Percentiles rank a stretch among this genome's conserved stretches.
Conservation (phyloP, 2,113 vertebrate species). For the Bambusicola thoracicus region DNA sequence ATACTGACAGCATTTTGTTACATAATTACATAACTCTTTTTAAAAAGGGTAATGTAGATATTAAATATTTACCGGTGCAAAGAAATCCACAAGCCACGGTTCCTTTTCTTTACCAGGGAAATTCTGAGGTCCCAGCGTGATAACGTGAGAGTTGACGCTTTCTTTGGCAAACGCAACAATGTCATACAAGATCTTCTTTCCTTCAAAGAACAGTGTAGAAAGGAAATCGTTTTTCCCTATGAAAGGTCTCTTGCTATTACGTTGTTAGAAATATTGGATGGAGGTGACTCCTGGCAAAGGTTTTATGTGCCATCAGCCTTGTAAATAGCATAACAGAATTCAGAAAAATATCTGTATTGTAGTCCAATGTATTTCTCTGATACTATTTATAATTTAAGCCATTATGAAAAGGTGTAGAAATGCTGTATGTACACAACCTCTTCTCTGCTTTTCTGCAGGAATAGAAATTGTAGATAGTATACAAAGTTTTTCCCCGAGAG, state of each 20-base stretch:
- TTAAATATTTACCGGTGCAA: slow-evolving; percentile 88
- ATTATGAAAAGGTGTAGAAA: not conserved
- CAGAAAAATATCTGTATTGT: not conserved
- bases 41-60: not conserved
- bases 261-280: not conserved
- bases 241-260: not conserved
- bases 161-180: slow-evolving; percentile 95
- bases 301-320: not conserved
- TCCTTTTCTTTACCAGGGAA: slow-evolving; percentile 93
- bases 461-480: not conserved
- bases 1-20: not conserved
- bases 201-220: slow-evolving; percentile 70
- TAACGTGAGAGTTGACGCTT: slow-evolving; percentile 92
- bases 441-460: not conserved
- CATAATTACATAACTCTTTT: not conserved
- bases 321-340: not conserved
- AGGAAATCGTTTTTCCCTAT: not conserved
- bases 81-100: slow-evolving; percentile 98
- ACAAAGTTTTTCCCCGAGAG: not conserved
- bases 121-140: slow-evolving; percentile 92
- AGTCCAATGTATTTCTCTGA: not conserved
- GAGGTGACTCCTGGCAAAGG: not conserved
- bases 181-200: slow-evolving; percentile 93
- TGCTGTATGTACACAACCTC: not conserved
- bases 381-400: not conserved